Base-by-base conservation (phyloP, 2,888 invertebrate genomes). In the Rambutsinella grinnellia region DNA sequence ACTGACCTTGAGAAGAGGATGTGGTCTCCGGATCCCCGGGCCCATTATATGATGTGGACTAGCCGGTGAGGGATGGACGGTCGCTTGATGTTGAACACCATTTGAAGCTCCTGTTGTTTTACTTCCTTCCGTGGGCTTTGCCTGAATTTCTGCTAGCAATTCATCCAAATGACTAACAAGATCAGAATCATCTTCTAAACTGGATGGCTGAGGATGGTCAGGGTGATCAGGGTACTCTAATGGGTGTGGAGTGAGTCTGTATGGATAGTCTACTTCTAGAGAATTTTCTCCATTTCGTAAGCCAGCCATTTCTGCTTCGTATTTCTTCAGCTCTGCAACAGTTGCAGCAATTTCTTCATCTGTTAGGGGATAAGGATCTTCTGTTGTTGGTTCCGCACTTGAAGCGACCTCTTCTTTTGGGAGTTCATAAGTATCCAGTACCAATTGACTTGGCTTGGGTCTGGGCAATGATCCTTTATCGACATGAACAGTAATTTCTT, bases 211-310 rank as follows among this genome's bases (percentile, higher is more conserved):
- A 13, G 82, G 82, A 47, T 82, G 82, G 26, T 82, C 82, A 1
- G 82, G 82, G 54, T 82, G 82, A 53, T 82, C 82, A 21, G 83
- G 83, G 57, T 81, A 83, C 46, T 83, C 83, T 15, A 83, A 54
- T 13, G 81, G 81, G 60, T 83, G 83, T 6, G 83, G 83, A 13
- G 78, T 79, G 3, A 68, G 47, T 17, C 75, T 58, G 60, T 69
- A 78, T 0, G 78, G 78, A 28, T 78, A 82, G 15, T 79, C 79
- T 13, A 75, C 61, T 60, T 82, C 82, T 65, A 82, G 46, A 46
- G 80, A 80, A 57, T 81, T 81, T 44, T 80, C 80, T 46, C 72
- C 62, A 49, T 77, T 69, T 17, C 79, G 62, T 1, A 70, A 24
- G 1, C 63, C 53, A 5, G 24, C 58, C 8, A 60, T 44, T 36